Evolutionary conservation across 2,797 vertebrate species (phyloP), one percentile per base, ranked within the genome.

Genomic region (Danio kyathit): DNA sequence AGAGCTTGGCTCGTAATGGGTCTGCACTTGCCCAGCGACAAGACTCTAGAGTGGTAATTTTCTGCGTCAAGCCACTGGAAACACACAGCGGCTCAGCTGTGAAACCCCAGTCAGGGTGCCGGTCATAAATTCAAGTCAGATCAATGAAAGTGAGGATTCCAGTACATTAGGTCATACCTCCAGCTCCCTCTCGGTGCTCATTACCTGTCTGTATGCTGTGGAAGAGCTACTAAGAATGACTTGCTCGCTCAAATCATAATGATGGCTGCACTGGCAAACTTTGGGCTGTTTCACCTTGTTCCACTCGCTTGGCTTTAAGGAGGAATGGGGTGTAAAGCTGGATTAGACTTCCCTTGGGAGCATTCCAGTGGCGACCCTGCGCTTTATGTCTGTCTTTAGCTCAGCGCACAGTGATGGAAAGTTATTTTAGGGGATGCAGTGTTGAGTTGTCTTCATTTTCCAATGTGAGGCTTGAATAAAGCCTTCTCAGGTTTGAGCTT

Each of bases 21-120:
- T 79, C 76, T 70, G 48, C 78, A 64, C 64, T 84, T 87, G 90
- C 86, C 86, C 87, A 86, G 87, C 72, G 83, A 86, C 83, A 84
- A 82, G 76, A 82, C 80, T 75, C 82, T 85, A 19, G 74, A 78
- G 76, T 86, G 77, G 82, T 85, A 56, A 88, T 89, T 88, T 83
- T 75, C 83, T 71, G 46, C 29, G 51, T 83, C 52, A 67, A 83
- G 85, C 81, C 81, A 83, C 83, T 85, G 76, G 76, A 87, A 85
- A 41, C 65, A 69, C 73, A 73, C 67, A 88, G 70, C 87, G 88
- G 84, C 82, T 86, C 88, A 87, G 84, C 88, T 87, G 87, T 89
- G 83, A 92, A 93, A 91, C 88, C 87, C 89, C 89, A 89, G 82
- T 86, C 90, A 88, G 81, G 73, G 77, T 83, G 89, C 87, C 82